Evolutionary conservation across 2,888 invertebrate species (phyloP).

Genomic region (Epiperipatus broadwayi): DNA sequence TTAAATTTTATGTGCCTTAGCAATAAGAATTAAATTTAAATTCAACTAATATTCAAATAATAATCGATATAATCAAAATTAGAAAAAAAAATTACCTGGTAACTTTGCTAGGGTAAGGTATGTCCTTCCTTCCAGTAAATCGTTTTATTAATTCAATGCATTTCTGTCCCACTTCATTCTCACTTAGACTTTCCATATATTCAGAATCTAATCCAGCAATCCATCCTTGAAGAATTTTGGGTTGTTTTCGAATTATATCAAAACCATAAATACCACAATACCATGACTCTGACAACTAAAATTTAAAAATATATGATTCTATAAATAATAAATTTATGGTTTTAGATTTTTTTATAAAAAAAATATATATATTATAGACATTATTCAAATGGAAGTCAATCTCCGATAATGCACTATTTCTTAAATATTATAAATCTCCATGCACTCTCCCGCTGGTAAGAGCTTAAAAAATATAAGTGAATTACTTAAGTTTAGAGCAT

Average conservation of each 20-base stretch:
- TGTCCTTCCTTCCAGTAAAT: slow-evolving; percentile 32
- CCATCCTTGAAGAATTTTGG: slow-evolving; percentile 42
- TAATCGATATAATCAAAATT: too few species aligned
- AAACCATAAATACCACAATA: slow-evolving; percentile 42
- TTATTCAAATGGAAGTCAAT: background rate
- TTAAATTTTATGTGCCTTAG: too few species aligned
- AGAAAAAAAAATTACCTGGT: slow-evolving; percentile 19
- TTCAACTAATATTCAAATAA: slow-evolving; percentile 12
- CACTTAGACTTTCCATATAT: slow-evolving; percentile 36
- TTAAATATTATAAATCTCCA: background rate
- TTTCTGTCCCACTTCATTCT: slow-evolving; percentile 33
- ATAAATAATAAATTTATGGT: slow-evolving; percentile 6
- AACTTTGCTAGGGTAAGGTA: slow-evolving; percentile 34
- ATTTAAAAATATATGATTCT: slow-evolving; percentile 5
- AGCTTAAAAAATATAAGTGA: too few species aligned
- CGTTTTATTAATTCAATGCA: slow-evolving; percentile 35
- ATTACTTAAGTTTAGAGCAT: too few species aligned
- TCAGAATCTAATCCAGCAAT: slow-evolving; percentile 42
- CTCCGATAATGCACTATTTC: background rate
- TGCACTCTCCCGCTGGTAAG: background rate
- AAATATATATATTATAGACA: slow-evolving; percentile 9
- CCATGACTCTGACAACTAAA: slow-evolving; percentile 30
- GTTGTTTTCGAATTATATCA: slow-evolving; percentile 36
- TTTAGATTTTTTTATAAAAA: too few species aligned
- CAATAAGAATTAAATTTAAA: slow-evolving; percentile 18